Conservation (phyloP, 1,140 invertebrate species). For the Onthophagus taurus region DNA sequence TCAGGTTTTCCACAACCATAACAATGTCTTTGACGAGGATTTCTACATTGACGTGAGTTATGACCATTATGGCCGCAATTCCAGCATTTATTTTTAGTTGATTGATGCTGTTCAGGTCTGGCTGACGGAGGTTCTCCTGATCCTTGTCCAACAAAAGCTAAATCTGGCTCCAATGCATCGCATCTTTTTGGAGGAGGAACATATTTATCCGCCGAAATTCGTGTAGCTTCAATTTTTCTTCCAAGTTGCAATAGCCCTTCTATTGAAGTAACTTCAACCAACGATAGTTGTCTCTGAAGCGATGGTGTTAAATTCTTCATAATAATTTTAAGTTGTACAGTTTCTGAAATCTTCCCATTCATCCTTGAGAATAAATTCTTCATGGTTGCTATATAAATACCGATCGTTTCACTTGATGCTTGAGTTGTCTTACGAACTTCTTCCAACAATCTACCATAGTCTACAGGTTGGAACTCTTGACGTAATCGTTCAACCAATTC, state of each 20-base stretch:
- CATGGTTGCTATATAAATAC: constrained; percentile 2
- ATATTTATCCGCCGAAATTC: constrained; percentile 7
- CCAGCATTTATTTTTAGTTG: constrained; percentile 3
- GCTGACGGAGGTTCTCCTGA: neutral
- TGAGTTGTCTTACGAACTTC: constrained; percentile 10
- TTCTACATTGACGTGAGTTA: neutral
- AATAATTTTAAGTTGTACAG: constrained; percentile 1
- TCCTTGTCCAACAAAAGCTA: constrained; percentile 13
- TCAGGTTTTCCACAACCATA: constrained; percentile 12
- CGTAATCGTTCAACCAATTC: constrained; percentile 1
- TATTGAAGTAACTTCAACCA: constrained; percentile 15
- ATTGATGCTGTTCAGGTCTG: neutral
- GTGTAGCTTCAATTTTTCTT: neutral
- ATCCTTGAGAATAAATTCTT: constrained; percentile 4
- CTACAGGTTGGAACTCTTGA: constrained; percentile 16
- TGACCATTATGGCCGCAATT: constrained; percentile 10
- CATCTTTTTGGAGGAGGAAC: constrained; percentile 4
- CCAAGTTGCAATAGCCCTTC: constrained; percentile 10
- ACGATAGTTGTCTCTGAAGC: constrained; percentile 15
- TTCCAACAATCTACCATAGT: constrained; percentile 15
- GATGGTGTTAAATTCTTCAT: constrained; percentile 5
- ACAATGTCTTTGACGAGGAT: constrained; percentile 3
- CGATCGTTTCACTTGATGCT: neutral
- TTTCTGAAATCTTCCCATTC: neutral
- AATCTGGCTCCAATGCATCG: constrained; percentile 14